Conservation (phyloP, 1,140 invertebrate genomes). For the Dendrolimus punctatus region DNA sequence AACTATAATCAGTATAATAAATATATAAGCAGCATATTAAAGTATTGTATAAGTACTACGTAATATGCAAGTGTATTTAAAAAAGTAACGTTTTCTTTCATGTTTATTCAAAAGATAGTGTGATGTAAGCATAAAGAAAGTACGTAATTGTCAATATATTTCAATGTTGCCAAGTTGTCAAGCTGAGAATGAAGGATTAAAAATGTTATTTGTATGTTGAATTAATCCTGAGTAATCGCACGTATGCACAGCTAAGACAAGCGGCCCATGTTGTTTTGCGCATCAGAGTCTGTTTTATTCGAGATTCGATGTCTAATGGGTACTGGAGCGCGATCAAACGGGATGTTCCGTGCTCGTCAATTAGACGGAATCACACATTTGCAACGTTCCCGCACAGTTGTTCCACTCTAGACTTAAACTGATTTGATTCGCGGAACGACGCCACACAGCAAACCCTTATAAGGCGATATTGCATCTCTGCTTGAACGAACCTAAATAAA, state of each 20-base stretch:
- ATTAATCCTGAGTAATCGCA: neutral
- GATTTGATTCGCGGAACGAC: constrained; percentile 32
- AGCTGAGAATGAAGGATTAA: too few relatives aligned
- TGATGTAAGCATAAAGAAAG: too few relatives aligned
- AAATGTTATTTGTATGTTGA: too few relatives aligned
- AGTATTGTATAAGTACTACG: too few relatives aligned
- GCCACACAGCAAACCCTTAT: constrained; percentile 24
- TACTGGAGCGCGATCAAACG: constrained; percentile 47
- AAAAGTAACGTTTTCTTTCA: too few relatives aligned
- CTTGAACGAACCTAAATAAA: too few relatives aligned
- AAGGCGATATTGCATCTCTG: constrained; percentile 24
- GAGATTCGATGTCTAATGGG: constrained; percentile 27
- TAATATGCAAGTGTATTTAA: too few relatives aligned
- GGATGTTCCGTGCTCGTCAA: constrained; percentile 51
- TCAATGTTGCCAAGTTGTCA: too few relatives aligned
- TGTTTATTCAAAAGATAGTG: too few relatives aligned
- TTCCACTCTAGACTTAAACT: constrained; percentile 31
- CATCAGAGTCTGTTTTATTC: constrained; percentile 35
- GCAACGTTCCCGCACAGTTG: constrained; percentile 51
- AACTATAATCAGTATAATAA: too few relatives aligned
- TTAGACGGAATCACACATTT: constrained; percentile 59
- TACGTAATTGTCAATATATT: too few relatives aligned
- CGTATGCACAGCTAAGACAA: constrained; percentile 3
- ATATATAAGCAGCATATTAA: too few relatives aligned
- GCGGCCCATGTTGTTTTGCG: constrained; percentile 19